Conservation (phyloP, 2,888 invertebrate genomes). For the Dryobota labecula region DNA sequence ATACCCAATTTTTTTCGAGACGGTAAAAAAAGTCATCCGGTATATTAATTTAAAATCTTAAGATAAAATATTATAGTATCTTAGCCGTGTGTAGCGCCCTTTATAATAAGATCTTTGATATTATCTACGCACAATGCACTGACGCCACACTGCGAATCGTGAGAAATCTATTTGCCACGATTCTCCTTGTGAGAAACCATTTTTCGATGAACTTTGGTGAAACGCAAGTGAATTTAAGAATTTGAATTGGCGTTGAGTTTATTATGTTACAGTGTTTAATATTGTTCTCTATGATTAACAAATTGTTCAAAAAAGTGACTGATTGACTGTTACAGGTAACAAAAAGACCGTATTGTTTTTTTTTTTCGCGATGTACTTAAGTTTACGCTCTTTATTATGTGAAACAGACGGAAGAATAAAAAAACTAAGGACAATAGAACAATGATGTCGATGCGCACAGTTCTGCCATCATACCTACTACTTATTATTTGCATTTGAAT, state of each 20-base stretch:
- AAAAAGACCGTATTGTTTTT: constrained; percentile 7
- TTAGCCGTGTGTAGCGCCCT: too few species aligned
- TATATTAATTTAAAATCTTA: too few species aligned
- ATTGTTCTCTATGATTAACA: constrained; percentile 10
- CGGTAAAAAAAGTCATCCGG: too few species aligned
- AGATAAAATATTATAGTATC: too few species aligned
- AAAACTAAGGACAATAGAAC: constrained; percentile 45
- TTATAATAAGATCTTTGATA: too few species aligned
- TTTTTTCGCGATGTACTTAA: constrained; percentile 23
- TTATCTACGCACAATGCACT: constrained; percentile 26
- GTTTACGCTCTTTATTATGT: constrained; percentile 22
- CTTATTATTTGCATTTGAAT: constrained; percentile 42
- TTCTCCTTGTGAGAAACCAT: constrained; percentile 23
- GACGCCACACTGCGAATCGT: constrained; percentile 7
- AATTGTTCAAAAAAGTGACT: constrained; percentile 21
- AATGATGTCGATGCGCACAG: constrained; percentile 27
- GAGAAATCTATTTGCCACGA: constrained; percentile 4
- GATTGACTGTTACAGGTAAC: constrained; percentile 1
- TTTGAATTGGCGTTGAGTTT: constrained; percentile 34
- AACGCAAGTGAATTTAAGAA: constrained; percentile 30
- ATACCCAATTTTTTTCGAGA: too few species aligned
- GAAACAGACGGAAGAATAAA: constrained; percentile 9
- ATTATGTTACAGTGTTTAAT: not conserved
- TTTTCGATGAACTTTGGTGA: constrained; percentile 34
- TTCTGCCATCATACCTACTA: constrained; percentile 8